Evolutionary conservation across 2,888 invertebrate species (phyloP), one percentile per base, ranked within the genome.

Genomic region (Orchesella flavescens): DNA sequence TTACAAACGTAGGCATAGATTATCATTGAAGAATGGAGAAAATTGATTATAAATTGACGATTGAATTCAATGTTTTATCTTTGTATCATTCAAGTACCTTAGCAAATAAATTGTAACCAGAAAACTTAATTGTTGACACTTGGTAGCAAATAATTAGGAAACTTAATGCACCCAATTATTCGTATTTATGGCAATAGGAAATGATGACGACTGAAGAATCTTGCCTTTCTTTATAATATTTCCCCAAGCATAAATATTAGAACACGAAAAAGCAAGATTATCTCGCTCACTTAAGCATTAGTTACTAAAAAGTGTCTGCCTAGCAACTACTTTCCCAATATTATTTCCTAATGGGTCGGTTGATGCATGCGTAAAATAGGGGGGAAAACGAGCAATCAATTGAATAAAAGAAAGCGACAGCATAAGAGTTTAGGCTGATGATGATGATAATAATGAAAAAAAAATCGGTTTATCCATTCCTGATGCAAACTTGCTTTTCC

Each of bases 301-400:
- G 53, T 5, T 13, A 3, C 3, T 1, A n/a, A 12, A 53, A 13
- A n/a, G n/a, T 12, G 10, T 53, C 46, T 7, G 15, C 49, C 5
- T 15, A 49, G 15, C 3, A 49, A 49, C 49, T 49, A 63, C 63
- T 63, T 17, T 68, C 68, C 49, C 68, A 68, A 68, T 68, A 49
- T 68, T 68, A 46, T 49, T 68, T 68, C n/a, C 68, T 68, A 68
- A 68, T 68, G 49, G 46, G 10, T 68, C 49, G 5, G 17, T 34
- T 68, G 19, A 68, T 68, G 49, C n/a, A n/a, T 21, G 12, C 49
- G n/a, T 10, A 2, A 12, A 10, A 49, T 7, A 49, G 5, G n/a
- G 12, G n/a, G 15, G 10, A 12, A 49, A 12, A 49, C 2, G 49
- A 49, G 49, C 49, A 49, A n/a, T n/a, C 49, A 49, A 15, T n/a